A percentile compares a stretch with the other conserved stretches of the same genome.
Evolutionary conservation across 2,113 vertebrate genomes (phyloP).

Genomic region (Heteronetta atricapilla): DNA sequence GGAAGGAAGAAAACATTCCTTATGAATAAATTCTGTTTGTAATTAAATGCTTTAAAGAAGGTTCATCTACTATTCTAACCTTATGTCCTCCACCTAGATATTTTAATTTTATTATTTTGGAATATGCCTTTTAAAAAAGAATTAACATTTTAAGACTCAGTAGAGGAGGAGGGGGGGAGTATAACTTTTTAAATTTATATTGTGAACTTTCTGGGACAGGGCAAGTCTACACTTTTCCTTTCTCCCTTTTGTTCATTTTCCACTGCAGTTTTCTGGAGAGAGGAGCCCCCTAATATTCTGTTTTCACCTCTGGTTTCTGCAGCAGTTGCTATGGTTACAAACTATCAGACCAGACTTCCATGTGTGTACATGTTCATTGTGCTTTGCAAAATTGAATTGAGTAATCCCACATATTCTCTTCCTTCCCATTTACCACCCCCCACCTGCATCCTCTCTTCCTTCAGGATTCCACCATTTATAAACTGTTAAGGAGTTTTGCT

Average conservation of each 20-base stretch:
- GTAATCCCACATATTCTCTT: not conserved
- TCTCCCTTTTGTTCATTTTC: not conserved
- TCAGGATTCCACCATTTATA: not conserved
- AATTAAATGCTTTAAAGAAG: not conserved
- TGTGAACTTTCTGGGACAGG: not conserved
- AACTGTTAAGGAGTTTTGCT: not conserved
- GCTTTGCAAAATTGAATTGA: not conserved
- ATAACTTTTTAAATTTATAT: not conserved
- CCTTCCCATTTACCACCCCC: not conserved
- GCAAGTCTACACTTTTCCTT: not conserved
- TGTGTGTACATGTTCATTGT: not conserved
- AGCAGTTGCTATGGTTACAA: slow-evolving; percentile 42
- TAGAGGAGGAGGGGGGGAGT: not conserved
- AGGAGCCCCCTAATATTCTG: not conserved
- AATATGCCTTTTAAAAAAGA: not conserved
- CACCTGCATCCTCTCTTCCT: not conserved
- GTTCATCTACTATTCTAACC: not conserved
- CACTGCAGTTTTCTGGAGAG: not conserved
- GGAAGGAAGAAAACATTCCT: not conserved
- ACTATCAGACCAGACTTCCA: not conserved
- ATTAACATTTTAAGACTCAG: not conserved
- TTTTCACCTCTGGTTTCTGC: not conserved
- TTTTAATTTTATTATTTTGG: not conserved
- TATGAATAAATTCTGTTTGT: not conserved
- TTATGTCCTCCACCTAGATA: not conserved